Evolutionary conservation across 2,888 invertebrate species (phyloP).

Genomic region (Pyrochroa serraticornis): DNA sequence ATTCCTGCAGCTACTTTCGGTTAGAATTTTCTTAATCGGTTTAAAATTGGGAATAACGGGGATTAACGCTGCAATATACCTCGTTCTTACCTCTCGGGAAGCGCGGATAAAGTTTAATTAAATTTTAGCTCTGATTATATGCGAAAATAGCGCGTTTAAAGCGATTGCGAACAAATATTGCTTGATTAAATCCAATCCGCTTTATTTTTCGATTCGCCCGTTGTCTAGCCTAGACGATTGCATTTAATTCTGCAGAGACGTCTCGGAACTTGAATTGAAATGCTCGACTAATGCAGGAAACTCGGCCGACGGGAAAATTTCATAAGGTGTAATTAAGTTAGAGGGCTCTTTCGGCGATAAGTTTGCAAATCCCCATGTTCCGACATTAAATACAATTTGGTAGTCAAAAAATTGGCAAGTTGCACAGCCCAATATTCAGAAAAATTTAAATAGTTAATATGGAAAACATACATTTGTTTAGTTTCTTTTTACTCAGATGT

Average conservation of each 20-base stretch:
- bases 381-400: no score
- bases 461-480: no score
- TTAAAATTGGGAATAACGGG: conserved; percentile 55
- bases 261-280: conserved; percentile 26
- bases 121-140: conserved; percentile 57
- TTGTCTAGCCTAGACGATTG: conserved; percentile 36
- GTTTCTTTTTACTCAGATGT: no score
- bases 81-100: conserved; percentile 50
- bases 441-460: no score
- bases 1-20: conserved; percentile 48
- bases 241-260: conserved; percentile 32
- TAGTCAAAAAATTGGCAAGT: no score
- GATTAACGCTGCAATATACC: conserved; percentile 53
- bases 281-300: conserved; percentile 24
- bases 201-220: conserved; percentile 47
- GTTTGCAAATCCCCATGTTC: no score
- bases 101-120: conserved; percentile 56
- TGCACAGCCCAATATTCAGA: no score
- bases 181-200: conserved; percentile 55
- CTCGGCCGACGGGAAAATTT: conserved; percentile 33
- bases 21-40: conserved; percentile 57
- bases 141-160: conserved; percentile 52
- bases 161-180: conserved; percentile 54
- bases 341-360: conserved; percentile 15
- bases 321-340: conserved; percentile 31